Percentiles rank a stretch among this genome's conserved stretches.
Conservation (phyloP, 2,113 vertebrate species). For the Emydocephalus ijimae region DNA sequence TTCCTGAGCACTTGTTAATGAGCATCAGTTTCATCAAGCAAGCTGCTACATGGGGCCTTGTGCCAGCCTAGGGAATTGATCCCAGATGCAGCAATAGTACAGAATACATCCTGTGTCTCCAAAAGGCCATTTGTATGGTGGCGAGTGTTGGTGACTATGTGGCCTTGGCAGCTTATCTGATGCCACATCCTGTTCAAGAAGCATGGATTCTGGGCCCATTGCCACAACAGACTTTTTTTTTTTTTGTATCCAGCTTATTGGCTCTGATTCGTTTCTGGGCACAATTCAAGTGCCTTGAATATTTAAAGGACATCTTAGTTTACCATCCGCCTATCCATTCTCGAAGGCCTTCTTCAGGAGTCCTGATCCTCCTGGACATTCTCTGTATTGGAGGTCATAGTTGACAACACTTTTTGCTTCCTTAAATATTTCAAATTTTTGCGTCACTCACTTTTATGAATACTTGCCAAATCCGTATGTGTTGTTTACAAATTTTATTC, state of each 20-base stretch:
- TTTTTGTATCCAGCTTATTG: neutral
- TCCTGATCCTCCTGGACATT: neutral
- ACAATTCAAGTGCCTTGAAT: neutral
- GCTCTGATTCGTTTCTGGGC: neutral
- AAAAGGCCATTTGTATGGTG: neutral
- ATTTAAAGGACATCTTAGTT: neutral
- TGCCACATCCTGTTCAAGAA: neutral
- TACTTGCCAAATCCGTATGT: neutral
- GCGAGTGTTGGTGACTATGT: neutral
- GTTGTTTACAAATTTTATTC: neutral
- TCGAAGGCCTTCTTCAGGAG: neutral
- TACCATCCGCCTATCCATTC: neutral
- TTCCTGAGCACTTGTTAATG: neutral
- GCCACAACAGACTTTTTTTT: neutral
- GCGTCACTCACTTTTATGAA: neutral
- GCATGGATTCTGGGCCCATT: neutral
- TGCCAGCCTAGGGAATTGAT: neutral
- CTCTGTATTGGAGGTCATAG: neutral
- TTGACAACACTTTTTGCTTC: neutral
- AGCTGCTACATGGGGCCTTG: neutral
- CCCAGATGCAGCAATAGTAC: neutral
- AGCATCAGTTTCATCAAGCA: neutral
- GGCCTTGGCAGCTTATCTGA: neutral
- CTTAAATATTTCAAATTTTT: neutral
- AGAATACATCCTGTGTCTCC: neutral